Percentiles rank a stretch among this genome's conserved stretches.
These are phyloP conservation scores for Patella depressa DNA, from an alignment of 2,888 invertebrate species.

Conservation along the genomic window DNA sequence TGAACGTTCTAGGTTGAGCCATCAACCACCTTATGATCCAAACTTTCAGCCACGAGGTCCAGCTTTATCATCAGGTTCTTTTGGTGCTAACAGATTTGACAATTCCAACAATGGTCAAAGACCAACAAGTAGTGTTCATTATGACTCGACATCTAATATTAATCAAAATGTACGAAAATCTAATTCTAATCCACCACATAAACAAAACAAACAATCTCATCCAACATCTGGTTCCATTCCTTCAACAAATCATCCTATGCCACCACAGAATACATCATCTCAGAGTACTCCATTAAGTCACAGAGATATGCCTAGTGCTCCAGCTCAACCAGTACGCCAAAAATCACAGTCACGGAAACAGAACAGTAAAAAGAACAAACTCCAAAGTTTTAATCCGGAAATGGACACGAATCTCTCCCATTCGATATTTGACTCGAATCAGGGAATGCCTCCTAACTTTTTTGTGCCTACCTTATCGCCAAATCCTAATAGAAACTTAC, in stretches of 20 bases:
- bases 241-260: constrained; percentile 42
- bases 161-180: constrained; percentile 16
- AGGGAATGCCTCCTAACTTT: constrained; percentile 66
- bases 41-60: constrained; percentile 36
- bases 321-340: constrained; percentile 30
- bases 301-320: constrained; percentile 36
- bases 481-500: constrained; percentile 59
- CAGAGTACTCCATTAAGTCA: constrained; percentile 35
- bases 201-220: constrained; percentile 18
- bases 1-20: constrained; percentile 41
- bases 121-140: constrained; percentile 5
- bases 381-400: constrained; percentile 44
- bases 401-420: constrained; percentile 58
- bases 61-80: constrained; percentile 6
- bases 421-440: constrained; percentile 55
- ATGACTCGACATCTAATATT: background rate
- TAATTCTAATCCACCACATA: constrained; percentile 16
- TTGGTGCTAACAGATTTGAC: constrained; percentile 14
- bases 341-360: constrained; percentile 35
- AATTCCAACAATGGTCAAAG: constrained; percentile 12
- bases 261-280: constrained; percentile 42
- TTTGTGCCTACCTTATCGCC: constrained; percentile 61
- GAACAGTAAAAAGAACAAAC: constrained; percentile 37
- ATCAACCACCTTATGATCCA: constrained; percentile 44
- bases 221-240: constrained; percentile 30